Evolutionary conservation across 1,140 invertebrate genomes (phyloP).

Genomic region (Meloidogyne exigua): DNA sequence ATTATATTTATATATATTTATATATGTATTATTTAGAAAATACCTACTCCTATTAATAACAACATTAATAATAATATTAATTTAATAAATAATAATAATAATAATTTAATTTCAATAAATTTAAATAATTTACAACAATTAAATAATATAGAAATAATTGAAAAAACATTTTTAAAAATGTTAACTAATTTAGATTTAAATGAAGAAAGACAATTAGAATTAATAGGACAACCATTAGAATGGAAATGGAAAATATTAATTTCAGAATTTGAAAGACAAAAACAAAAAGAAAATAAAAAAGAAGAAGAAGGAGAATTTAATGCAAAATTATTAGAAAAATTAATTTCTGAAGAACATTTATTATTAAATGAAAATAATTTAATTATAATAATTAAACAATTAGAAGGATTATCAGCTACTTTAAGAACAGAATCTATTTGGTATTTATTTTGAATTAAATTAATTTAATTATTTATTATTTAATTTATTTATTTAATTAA

Average conservation of each 20-base stretch:
- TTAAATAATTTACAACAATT: neutral
- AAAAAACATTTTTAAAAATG: constrained; percentile 14
- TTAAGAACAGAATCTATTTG: constrained; percentile 51
- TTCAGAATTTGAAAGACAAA: constrained; percentile 20
- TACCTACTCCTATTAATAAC: no score
- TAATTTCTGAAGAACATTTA: neutral
- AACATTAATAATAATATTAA: neutral
- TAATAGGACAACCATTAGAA: constrained; percentile 44
- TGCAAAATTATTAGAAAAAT: neutral
- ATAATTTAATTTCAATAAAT: neutral
- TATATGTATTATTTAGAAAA: no score
- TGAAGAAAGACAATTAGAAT: constrained; percentile 43
- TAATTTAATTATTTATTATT: no score
- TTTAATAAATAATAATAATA: neutral
- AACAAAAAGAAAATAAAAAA: neutral
- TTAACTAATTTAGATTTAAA: constrained; percentile 50
- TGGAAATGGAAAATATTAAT: constrained; percentile 51
- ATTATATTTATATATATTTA: no score
- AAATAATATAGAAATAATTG: constrained; percentile 9
- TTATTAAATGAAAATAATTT: constrained; percentile 9
- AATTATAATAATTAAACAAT: constrained; percentile 31
- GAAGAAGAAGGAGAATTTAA: neutral
- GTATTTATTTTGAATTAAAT: constrained; percentile 12
- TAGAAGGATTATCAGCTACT: constrained; percentile 50
- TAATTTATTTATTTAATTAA: no score